Evolutionary conservation across 2,797 vertebrate species (phyloP).

Genomic region (Acrossocheilus wenchowensis): DNA sequence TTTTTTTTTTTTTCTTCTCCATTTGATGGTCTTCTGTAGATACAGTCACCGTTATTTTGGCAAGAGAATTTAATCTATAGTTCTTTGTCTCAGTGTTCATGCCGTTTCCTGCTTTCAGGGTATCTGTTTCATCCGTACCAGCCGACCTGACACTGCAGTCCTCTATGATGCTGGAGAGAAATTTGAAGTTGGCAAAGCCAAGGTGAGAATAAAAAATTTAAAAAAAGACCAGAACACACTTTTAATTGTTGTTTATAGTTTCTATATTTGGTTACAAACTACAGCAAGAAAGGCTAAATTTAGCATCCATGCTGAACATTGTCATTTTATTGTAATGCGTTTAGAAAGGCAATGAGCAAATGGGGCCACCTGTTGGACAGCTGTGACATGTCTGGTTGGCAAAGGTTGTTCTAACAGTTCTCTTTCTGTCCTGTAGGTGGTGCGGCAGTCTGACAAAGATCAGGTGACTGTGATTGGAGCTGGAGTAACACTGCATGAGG

Average conservation of each 20-base stretch:
- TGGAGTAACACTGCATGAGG: constrained; percentile 88
- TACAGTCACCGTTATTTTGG: not conserved
- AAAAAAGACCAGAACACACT: too few relatives aligned
- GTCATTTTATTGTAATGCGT: not conserved
- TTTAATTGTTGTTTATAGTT: not conserved
- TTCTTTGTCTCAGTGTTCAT: not conserved
- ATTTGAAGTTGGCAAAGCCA: constrained; percentile 85
- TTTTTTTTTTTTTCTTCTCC: not conserved
- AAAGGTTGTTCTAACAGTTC: not conserved
- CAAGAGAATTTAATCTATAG: constrained; percentile 11
- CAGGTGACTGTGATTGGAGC: constrained; percentile 86
- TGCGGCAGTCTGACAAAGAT: constrained; percentile 80
- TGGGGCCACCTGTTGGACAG: not conserved
- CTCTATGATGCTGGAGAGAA: constrained; percentile 82
- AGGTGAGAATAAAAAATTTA: constrained; percentile 72
- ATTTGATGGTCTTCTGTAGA: not conserved
- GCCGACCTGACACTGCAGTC: constrained; percentile 81
- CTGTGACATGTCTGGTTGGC: not conserved
- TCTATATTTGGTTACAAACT: not conserved
- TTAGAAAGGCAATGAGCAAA: not conserved
- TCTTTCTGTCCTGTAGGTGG: constrained; percentile 74
- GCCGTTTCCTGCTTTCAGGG: constrained; percentile 74
- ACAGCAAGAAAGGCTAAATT: not conserved
- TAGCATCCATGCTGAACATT: not conserved
- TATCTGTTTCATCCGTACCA: constrained; percentile 89